phyloP scores from a whole-genome alignment of 2,113 vertebrate genomes.

The Pedionomus torquatus region DNA sequence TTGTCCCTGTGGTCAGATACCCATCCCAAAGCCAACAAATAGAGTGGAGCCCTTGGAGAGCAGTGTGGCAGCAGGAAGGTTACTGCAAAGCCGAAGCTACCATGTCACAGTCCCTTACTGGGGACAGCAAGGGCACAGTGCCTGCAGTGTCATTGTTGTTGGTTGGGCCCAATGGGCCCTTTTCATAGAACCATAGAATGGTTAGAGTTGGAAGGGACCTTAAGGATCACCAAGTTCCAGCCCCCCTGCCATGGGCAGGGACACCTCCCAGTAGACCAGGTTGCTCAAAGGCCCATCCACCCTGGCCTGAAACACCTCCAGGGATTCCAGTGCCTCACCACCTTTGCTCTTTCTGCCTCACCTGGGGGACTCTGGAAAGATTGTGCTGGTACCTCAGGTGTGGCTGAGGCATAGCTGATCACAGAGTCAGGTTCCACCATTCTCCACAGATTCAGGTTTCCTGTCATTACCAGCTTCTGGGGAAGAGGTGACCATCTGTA shows the following conservation, averaged over 20 bases:
- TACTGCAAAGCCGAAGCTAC: neutral
- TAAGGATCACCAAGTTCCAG: too few species aligned
- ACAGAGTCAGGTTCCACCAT: fast-evolving
- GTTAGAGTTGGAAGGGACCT: too few species aligned
- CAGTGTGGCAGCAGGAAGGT: neutral
- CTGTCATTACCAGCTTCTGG: neutral
- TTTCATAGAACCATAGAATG: too few species aligned
- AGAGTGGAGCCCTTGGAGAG: neutral
- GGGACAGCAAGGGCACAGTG: neutral
- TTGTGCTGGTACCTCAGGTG: neutral
- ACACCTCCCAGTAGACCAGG: too few species aligned
- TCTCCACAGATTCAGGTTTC: neutral
- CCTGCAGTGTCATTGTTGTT: neutral
- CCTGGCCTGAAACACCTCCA: too few species aligned
- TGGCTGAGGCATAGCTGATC: neutral
- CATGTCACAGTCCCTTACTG: fast-evolving
- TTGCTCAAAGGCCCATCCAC: too few species aligned
- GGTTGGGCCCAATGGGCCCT: fast-evolving
- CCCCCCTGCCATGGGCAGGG: too few species aligned
- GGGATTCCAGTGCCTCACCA: too few species aligned
- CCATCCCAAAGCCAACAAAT: neutral
- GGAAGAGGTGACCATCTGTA: neutral
- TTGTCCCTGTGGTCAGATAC: neutral
- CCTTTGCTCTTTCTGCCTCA: neutral
- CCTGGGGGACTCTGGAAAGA: neutral